Conservation (phyloP, 2,113 vertebrate species). For the Columba livia region DNA sequence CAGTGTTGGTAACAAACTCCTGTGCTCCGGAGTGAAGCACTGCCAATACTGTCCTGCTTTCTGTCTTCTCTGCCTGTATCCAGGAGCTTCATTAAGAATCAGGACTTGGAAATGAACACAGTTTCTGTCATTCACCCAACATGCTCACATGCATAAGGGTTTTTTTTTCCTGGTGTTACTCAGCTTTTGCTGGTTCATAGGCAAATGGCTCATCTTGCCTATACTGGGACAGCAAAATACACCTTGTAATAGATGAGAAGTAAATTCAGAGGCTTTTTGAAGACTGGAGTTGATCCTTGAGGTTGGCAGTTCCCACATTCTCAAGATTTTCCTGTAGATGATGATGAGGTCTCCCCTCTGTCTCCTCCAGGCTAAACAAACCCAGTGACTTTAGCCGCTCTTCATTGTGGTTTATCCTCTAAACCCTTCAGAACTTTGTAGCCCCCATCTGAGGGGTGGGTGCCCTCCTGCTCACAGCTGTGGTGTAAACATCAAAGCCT, state of each 20-base stretch:
- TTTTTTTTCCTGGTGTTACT: not conserved
- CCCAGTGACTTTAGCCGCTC: too few species aligned
- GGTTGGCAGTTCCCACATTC: fast-evolving
- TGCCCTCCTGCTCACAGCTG: not conserved
- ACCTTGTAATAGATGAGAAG: not conserved
- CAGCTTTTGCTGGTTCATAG: not conserved
- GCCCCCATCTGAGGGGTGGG: not conserved
- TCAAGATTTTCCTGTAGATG: not conserved
- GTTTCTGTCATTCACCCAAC: not conserved
- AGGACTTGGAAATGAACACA: not conserved
- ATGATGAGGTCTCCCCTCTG: too few species aligned
- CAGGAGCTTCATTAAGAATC: not conserved
- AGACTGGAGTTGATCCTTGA: not conserved
- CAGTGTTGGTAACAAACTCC: not conserved
- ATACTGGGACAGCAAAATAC: not conserved
- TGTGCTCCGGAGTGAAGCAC: not conserved
- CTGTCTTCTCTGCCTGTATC: not conserved
- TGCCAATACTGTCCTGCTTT: not conserved
- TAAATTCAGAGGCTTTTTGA: not conserved
- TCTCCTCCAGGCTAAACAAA: too few species aligned
- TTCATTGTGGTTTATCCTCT: too few species aligned
- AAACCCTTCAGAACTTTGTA: too few species aligned
- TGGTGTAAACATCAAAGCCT: not conserved
- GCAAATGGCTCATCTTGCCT: not conserved
- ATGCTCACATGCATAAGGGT: fast-evolving